These are phyloP conservation scores for Microtus agrestis DNA, from an alignment of 2,797 vertebrate species.

Conservation along the genomic window DNA sequence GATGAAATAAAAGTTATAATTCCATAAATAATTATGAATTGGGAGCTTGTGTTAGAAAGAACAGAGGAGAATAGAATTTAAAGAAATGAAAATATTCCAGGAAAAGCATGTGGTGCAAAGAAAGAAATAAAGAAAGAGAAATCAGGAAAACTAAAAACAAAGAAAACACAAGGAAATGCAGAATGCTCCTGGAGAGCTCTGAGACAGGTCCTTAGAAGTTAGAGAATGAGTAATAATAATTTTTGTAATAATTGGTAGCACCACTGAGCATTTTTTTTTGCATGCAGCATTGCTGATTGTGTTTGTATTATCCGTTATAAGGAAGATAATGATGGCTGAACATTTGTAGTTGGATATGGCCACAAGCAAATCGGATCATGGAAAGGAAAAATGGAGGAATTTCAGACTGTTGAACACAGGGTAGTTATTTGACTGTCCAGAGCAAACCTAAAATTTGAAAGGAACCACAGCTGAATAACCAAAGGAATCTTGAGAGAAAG, in stretches of 20 bases:
- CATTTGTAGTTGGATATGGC: not conserved
- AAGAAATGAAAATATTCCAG: not conserved
- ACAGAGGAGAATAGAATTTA: not conserved
- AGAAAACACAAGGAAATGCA: not conserved
- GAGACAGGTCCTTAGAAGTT: not conserved
- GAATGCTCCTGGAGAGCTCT: not conserved
- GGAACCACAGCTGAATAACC: not conserved
- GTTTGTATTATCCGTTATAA: not conserved
- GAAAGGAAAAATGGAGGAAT: not conserved
- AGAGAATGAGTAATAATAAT: not conserved
- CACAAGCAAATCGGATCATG: not conserved
- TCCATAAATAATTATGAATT: not conserved
- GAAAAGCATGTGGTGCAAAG: not conserved
- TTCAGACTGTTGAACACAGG: not conserved
- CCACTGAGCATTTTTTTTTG: not conserved
- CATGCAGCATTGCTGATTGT: not conserved
- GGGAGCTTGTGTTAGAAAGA: not conserved
- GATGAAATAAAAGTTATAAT: conserved; percentile 18
- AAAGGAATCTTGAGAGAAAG: not conserved
- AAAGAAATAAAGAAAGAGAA: not conserved
- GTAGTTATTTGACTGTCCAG: not conserved
- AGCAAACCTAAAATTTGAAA: not conserved
- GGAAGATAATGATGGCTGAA: not conserved
- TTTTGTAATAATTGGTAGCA: not conserved
- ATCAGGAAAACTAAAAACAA: not conserved